Base-by-base conservation (phyloP, 2,888 invertebrate species). In the Parnassius apollo region DNA sequence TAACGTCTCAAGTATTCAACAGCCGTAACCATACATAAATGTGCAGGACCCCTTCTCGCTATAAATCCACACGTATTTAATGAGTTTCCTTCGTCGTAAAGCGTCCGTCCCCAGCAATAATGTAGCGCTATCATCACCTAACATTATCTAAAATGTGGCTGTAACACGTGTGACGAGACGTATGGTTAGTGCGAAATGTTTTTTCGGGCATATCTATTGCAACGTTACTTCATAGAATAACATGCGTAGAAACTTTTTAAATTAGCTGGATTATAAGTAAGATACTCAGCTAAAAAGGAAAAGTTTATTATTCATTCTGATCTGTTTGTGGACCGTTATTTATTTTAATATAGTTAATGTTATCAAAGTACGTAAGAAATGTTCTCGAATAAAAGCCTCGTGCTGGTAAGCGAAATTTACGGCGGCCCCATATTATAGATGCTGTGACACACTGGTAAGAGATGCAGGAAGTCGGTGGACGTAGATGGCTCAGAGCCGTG, bases 21-120 rank as follows among this genome's bases (percentile, higher is more conserved):
- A 62, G 44, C 55, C 61, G 50, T 61, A 63, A 53, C 58, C 44
- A 12, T 56, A 60, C 56, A 63, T 60, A 54, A 61, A 51, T 42
- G 56, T 76, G 75, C 76, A 78, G 79, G 78, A 71, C 76, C 80
- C 83, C 76, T 68, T 69, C 70, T 71, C 71, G 75, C 75, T 72
- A 86, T 89, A 89, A 89, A 90, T 90, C 81, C 76, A 75, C 78
- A 76, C 75, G 78, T 85, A 86, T 86, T 88, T 89, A 90, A 90
- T 86, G 89, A 88, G 88, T 86, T 89, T 85, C 88, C 86, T 84
- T 74, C 70, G 80, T 80, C 86, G 83, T 88, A 85, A 85, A 84
- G 75, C 78, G 80, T 73, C 76, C 73, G 78, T 78, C 82, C 87
- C 82, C 77, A 70, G 81, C 81, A 80, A 81, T 87, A 88, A 86